phyloP scores from a whole-genome alignment of 2,888 invertebrate genomes.

The Chrysolina oricalcia region DNA sequence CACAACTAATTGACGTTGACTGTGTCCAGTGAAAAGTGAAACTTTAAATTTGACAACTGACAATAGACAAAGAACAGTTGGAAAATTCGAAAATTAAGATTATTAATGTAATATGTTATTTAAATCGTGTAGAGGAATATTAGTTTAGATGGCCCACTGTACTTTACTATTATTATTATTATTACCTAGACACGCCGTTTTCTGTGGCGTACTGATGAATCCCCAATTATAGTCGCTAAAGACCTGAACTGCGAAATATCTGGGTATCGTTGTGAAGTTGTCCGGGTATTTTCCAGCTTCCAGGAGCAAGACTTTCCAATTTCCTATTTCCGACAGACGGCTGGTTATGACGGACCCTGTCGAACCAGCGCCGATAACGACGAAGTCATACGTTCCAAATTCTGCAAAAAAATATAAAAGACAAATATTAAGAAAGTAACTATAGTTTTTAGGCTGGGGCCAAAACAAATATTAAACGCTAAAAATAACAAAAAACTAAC shows the following conservation, averaged over 20 bases:
- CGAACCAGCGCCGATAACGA: constrained; percentile 54
- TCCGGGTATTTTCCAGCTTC: constrained; percentile 54
- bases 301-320: constrained; percentile 51
- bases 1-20: no score
- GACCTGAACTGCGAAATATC: constrained; percentile 42
- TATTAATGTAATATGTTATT: no score
- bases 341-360: constrained; percentile 54
- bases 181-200: constrained; percentile 52
- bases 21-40: no score
- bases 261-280: constrained; percentile 52
- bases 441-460: no score
- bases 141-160: no score
- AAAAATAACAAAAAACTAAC: no score
- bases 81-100: no score
- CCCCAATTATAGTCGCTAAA: constrained; percentile 55
- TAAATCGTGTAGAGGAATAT: no score
- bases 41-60: no score
- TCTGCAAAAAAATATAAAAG: constrained; percentile 41
- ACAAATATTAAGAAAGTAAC: constrained; percentile 14
- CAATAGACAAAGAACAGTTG: no score
- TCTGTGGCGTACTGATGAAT: constrained; percentile 50
- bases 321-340: constrained; percentile 51
- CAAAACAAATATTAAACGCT: no score
- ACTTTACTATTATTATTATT: constrained; percentile 31
- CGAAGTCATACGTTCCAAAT: constrained; percentile 51